A percentile compares a stretch with the other conserved stretches of the same genome.
These are phyloP conservation scores for Drosophila incognita DNA, from an alignment of 2,888 invertebrate genomes.

Conservation along the genomic window DNA sequence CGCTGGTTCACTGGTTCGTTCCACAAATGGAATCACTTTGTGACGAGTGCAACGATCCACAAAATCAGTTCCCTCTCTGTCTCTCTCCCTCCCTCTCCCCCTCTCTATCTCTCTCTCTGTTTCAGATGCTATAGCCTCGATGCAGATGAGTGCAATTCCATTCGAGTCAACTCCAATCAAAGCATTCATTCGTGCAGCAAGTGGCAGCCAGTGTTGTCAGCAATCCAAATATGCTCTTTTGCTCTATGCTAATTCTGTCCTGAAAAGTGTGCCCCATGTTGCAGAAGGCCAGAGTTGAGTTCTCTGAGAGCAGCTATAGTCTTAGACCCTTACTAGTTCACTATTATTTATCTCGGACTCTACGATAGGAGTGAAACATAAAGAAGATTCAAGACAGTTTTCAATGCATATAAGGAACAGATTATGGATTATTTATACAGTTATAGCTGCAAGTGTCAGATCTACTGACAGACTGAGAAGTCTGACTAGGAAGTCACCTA, in stretches of 20 bases:
- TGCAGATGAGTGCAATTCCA: constrained; percentile 8
- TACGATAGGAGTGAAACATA: too few relatives aligned
- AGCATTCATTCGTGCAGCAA: neutral
- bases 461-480: too few relatives aligned
- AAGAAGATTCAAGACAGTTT: neutral
- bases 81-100: neutral
- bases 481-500: too few relatives aligned
- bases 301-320: neutral
- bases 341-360: too few relatives aligned
- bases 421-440: neutral
- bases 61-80: constrained; percentile 37
- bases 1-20: constrained; percentile 8
- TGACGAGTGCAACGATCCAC: constrained; percentile 39
- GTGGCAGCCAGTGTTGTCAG: constrained; percentile 11
- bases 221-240: constrained; percentile 18
- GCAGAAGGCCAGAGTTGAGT: neutral
- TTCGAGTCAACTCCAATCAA: constrained; percentile 3
- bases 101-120: constrained; percentile 10
- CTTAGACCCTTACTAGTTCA: too few relatives aligned
- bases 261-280: neutral
- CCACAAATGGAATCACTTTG: constrained; percentile 29
- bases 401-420: neutral
- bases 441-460: constrained; percentile 2
- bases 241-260: neutral
- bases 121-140: constrained; percentile 34